Evolutionary conservation across 1,140 invertebrate species (phyloP), one percentile per base, ranked within the genome.

Genomic region (Dendrolimus punctatus): DNA sequence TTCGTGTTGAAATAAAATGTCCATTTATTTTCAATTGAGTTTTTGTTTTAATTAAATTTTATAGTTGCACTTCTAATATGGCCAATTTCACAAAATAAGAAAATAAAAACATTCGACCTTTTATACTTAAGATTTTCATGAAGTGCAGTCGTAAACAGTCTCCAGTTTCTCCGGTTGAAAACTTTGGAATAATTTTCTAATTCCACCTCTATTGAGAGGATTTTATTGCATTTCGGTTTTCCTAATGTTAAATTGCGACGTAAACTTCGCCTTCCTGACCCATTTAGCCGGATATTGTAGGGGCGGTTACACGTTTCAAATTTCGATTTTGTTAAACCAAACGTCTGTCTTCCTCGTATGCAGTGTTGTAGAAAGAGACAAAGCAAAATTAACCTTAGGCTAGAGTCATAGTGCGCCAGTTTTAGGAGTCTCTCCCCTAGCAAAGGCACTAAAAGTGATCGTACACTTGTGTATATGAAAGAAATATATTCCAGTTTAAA

Each of bases 241-340:
- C 73, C 67, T 78, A 75, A 76, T 68, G 66, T 72, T 63, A 64
- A 76, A 76, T 71, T 72, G 68, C 75, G 69, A 66, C 68, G 70
- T 83, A 83, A 85, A 85, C 76, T 85, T 83, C 76, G 79, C 73
- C 73, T 85, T 83, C 81, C 81, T 85, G 81, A 85, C 81, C 81
- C 81, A 83, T 81, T 83, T 85, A 80, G 73, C 41, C 49, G 72
- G 72, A 76, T 80, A 80, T 76, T 69, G 71, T 61, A 60, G 68
- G 68, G 64, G 71, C 59, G 62, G 52, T 59, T 66, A 56, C 66
- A 66, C 68, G 66, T 74, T 76, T 79, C 66, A 76, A 74, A 74
- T 76, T 75, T 69, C 55, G 64, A 71, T 72, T 73, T 71, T 66
- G 62, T 23, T 23, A 23, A 62, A 46, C 63, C 70, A 58, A 53